These are phyloP conservation scores for Diglossa brunneiventris DNA, from an alignment of 2,113 vertebrate species.

Conservation along the genomic window DNA sequence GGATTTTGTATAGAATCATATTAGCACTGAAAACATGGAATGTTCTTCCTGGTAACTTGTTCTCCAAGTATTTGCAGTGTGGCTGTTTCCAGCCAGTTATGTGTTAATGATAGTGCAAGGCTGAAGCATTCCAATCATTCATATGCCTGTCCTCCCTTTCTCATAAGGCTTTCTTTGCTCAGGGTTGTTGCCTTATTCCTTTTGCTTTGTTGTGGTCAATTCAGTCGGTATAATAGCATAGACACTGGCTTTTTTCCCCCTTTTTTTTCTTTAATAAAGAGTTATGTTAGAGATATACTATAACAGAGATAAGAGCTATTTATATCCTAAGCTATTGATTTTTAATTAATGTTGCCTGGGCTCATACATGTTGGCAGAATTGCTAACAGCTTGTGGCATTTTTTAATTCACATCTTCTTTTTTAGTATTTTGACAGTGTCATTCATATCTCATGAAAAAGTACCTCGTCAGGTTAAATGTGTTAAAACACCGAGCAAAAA, in stretches of 20 bases:
- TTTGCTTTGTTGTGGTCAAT: conserved; percentile 72
- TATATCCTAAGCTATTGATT: conserved; percentile 79
- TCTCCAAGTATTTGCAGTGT: conserved; percentile 12
- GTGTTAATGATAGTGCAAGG: conserved; percentile 64
- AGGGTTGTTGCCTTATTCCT: conserved; percentile 55
- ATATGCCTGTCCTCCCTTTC: conserved; percentile 69
- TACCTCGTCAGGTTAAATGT: conserved; percentile 84
- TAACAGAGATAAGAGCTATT: conserved; percentile 76
- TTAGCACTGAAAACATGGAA: conserved; percentile 24
- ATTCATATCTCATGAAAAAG: conserved; percentile 80
- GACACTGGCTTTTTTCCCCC: conserved; percentile 34
- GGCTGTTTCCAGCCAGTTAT: conserved; percentile 57
- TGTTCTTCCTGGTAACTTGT: conserved; percentile 65
- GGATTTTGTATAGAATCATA: conserved; percentile 31
- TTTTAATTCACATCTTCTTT: conserved; percentile 78
- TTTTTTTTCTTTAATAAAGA: conserved; percentile 52
- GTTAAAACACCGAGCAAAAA: conserved; percentile 73
- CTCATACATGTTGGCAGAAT: conserved; percentile 75
- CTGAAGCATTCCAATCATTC: conserved; percentile 74
- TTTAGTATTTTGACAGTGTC: conserved; percentile 82
- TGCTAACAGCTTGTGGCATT: conserved; percentile 84
- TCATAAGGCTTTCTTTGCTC: conserved; percentile 41
- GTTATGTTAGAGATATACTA: conserved; percentile 72
- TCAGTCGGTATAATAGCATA: conserved; percentile 69
- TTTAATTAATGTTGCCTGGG: conserved; percentile 82